Base-by-base conservation (phyloP, 2,797 vertebrate species). In the Eupleurogrammus muticus region DNA sequence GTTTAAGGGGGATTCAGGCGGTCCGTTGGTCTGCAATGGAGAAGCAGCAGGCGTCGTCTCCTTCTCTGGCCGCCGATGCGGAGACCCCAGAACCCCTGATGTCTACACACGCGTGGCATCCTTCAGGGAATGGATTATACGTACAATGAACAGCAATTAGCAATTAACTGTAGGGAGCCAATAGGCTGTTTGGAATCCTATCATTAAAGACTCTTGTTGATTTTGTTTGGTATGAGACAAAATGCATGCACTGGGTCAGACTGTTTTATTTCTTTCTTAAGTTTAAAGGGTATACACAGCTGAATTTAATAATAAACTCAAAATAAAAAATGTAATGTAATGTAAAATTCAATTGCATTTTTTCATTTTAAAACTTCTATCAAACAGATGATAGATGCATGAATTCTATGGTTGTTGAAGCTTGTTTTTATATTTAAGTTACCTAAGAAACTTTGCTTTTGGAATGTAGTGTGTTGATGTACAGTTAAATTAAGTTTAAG, bases 1-100 rank as follows among this genome's bases (percentile, higher is more conserved):
- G 2, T 42, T 77, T 2, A 53, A 95, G 95, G 94, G 90, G 0
- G 94, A 95, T 75, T 96, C 94, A 0, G 94, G 95, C 16, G 94
- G 94, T 0, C 94, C 94, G 0, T 73, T 95, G 56, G 84, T 95
- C 54, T 96, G 94, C 72, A 61, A 83, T 17, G 90, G 87, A 66
- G 68, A 8, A 23, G 66, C 82, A 56, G 90, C 92, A 0, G 93
- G 94, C 3, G 74, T 95, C 0, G 81, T 95, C 6, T 94, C 94
- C 48, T 95, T 95, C 80, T 95, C 93, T 0, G 93, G 94, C 11
- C 28, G 20, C 7, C 79, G 46, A 63, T 95, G 94, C 8, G 94
- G 93, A 2, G 40, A 94, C 68, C 86, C 87, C 36, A 63, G 2
- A 8, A 90, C 77, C 4, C 95, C 93, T 0, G 94, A 95, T 35